These are phyloP conservation scores for Perca flavescens DNA, from an alignment of 2,113 vertebrate genomes.

Conservation along the genomic window DNA sequence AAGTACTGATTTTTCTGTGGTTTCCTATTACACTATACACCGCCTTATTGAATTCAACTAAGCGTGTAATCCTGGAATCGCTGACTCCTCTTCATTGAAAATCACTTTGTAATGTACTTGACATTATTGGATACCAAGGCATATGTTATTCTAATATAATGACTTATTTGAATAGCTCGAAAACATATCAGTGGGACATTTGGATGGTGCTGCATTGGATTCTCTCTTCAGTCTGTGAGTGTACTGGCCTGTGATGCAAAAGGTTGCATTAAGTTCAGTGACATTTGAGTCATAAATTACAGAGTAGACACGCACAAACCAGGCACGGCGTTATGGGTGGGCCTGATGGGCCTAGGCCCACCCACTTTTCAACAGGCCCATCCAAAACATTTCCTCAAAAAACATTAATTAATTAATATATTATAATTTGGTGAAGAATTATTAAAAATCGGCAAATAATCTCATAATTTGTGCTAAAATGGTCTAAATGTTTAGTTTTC, in stretches of 20 bases:
- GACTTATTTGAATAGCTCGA: conserved; percentile 60
- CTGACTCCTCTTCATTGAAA: conserved; percentile 74
- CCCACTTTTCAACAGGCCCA: no score
- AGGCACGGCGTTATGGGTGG: no score
- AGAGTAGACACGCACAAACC: background rate
- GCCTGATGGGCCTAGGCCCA: no score
- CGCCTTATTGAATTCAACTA: conserved; percentile 74
- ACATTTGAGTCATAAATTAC: conserved; percentile 41
- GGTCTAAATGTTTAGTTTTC: no score
- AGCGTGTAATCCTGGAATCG: conserved; percentile 75
- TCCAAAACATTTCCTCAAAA: no score
- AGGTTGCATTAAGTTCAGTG: conserved; percentile 45
- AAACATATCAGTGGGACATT: conserved; percentile 51
- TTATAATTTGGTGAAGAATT: no score
- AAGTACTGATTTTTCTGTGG: conserved; percentile 78
- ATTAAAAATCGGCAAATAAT: no score
- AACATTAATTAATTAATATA: no score
- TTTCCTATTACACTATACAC: conserved; percentile 72
- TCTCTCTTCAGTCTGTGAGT: conserved; percentile 30
- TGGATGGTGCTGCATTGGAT: conserved; percentile 37
- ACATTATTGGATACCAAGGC: conserved; percentile 71
- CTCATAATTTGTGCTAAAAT: no score
- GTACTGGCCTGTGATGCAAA: conserved; percentile 36
- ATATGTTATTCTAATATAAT: conserved; percentile 71
- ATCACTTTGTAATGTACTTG: conserved; percentile 72